These are phyloP conservation scores for Sympetrum striolatum DNA, from an alignment of 2,888 invertebrate genomes.

Conservation along the genomic window DNA sequence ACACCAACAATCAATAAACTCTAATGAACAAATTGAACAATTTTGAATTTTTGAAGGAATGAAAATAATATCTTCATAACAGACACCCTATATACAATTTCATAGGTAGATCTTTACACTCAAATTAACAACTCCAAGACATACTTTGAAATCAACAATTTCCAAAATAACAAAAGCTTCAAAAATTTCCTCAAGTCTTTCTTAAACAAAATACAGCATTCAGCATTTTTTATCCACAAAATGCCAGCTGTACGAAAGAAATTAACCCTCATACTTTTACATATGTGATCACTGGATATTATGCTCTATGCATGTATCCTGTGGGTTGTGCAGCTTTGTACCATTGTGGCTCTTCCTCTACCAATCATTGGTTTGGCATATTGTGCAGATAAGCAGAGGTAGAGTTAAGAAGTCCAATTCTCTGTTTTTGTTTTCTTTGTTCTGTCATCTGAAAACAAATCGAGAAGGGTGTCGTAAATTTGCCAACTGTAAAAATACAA, in stretches of 20 bases:
- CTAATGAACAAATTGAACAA: neutral
- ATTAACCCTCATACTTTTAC: neutral
- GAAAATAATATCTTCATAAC: neutral
- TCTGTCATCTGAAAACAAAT: constrained; percentile 79
- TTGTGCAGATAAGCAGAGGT: constrained; percentile 73
- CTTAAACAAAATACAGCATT: constrained; percentile 4
- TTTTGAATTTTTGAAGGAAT: neutral
- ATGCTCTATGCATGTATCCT: neutral
- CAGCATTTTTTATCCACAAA: neutral
- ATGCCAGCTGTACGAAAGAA: neutral
- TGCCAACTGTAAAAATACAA: no score
- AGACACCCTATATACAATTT: neutral
- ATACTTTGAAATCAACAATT: neutral
- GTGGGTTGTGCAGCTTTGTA: constrained; percentile 29
- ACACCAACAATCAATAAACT: neutral
- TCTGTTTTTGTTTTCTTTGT: constrained; percentile 92
- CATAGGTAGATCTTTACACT: neutral
- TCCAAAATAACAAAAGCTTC: neutral
- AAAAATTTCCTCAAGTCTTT: neutral
- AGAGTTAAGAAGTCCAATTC: constrained; percentile 84
- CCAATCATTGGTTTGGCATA: constrained; percentile 50
- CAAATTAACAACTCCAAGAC: neutral
- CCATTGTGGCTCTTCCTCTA: constrained; percentile 2
- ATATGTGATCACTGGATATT: neutral
- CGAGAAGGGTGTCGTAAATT: neutral